Evolutionary conservation across 2,888 invertebrate genomes (phyloP).

Genomic region (Drosophila paracracens): DNA sequence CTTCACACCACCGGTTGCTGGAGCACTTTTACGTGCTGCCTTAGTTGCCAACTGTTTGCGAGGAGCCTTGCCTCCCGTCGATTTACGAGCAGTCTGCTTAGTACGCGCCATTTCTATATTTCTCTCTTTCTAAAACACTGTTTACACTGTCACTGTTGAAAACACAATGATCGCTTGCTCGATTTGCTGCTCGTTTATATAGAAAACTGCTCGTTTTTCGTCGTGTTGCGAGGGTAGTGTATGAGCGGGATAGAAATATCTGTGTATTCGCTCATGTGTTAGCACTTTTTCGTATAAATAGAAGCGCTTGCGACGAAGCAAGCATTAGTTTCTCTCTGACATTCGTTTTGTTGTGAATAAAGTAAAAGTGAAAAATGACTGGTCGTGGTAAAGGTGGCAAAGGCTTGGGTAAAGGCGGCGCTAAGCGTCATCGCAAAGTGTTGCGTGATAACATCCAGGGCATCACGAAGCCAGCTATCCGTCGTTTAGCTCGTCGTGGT

Average conservation of each 20-base stretch:
- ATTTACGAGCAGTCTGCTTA: slow-evolving; percentile 17
- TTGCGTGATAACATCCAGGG: slow-evolving; percentile 92
- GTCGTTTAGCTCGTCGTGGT: slow-evolving; percentile 90
- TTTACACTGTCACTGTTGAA: neutral
- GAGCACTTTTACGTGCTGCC: slow-evolving; percentile 40
- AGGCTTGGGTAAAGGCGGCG: slow-evolving; percentile 76
- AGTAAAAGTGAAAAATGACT: slow-evolving; percentile 1
- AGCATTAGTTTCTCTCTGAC: neutral
- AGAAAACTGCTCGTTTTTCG: neutral
- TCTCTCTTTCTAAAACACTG: neutral
- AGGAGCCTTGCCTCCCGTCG: slow-evolving; percentile 42
- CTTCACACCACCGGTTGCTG: slow-evolving; percentile 31
- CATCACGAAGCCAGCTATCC: slow-evolving; percentile 92
- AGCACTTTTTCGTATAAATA: neutral
- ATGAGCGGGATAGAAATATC: neutral
- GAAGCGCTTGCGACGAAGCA: neutral
- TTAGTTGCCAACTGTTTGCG: slow-evolving; percentile 45
- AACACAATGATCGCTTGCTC: neutral
- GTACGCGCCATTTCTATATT: slow-evolving; percentile 3
- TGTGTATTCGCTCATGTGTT: neutral
- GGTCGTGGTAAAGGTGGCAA: slow-evolving; percentile 86
- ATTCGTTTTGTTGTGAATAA: neutral
- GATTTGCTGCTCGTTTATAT: neutral
- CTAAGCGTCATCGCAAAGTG: slow-evolving; percentile 93
- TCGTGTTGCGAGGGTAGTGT: too few relatives aligned